Evolutionary conservation across 2,797 vertebrate species (phyloP).

Genomic region (Rallus crepitans): DNA sequence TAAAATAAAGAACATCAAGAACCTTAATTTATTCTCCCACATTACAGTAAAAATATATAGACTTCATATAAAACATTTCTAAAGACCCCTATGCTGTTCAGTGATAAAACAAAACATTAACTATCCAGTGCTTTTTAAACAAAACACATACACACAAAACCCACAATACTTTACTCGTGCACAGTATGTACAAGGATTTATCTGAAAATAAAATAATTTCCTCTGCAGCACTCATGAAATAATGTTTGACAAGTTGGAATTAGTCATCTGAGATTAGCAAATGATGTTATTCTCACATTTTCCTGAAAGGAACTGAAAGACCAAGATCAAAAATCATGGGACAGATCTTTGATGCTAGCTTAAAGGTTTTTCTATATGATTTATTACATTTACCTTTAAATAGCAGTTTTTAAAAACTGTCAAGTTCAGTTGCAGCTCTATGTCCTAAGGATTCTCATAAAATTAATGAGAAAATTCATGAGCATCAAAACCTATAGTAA

Average conservation of each 20-base stretch:
- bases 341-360: background rate
- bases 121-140: background rate
- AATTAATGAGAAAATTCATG: background rate
- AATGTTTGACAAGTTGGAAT: background rate
- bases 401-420: background rate
- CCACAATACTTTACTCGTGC: background rate
- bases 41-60: background rate
- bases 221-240: background rate
- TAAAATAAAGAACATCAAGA: background rate
- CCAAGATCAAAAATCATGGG: background rate
- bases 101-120: background rate
- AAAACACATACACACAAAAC: background rate
- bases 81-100: background rate
- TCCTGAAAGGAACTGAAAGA: background rate
- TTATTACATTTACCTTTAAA: background rate
- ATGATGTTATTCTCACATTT: background rate
- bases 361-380: background rate
- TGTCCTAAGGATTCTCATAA: background rate
- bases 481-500: background rate
- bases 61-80: background rate
- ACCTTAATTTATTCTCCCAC: background rate
- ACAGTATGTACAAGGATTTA: background rate
- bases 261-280: background rate
- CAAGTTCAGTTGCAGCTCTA: background rate
- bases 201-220: background rate